These are phyloP conservation scores for Venusia cambrica DNA, from an alignment of 2,888 invertebrate genomes.

Conservation along the genomic window DNA sequence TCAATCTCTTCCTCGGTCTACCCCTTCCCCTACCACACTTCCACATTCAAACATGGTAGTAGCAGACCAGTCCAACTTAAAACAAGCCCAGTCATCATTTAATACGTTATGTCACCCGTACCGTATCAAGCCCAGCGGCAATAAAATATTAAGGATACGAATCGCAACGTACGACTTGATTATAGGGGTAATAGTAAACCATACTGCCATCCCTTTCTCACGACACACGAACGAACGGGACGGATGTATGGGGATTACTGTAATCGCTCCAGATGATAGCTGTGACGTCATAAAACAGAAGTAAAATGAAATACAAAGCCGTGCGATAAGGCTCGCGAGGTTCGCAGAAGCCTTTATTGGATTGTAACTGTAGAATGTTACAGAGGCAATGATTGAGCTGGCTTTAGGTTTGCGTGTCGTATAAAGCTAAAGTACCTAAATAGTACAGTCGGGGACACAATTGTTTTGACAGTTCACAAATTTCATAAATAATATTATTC, in stretches of 20 bases:
- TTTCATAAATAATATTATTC: too few species aligned
- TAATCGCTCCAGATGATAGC: slow-evolving; percentile 20
- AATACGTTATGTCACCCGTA: slow-evolving; percentile 20
- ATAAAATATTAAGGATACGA: slow-evolving; percentile 39
- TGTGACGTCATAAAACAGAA: slow-evolving; percentile 18
- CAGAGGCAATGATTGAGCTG: too few species aligned
- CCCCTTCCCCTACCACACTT: too few species aligned
- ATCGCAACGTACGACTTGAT: slow-evolving; percentile 33
- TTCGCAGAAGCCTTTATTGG: slow-evolving; percentile 11
- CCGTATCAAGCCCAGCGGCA: slow-evolving; percentile 34
- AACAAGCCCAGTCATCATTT: too few species aligned
- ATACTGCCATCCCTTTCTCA: slow-evolving; percentile 21
- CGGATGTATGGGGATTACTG: slow-evolving; percentile 18
- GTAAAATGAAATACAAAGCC: slow-evolving; percentile 20
- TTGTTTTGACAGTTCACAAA: too few species aligned
- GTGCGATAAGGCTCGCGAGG: slow-evolving; percentile 9
- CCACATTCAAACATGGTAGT: too few species aligned
- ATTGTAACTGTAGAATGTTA: too few species aligned
- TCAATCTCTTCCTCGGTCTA: too few species aligned
- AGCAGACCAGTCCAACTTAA: too few species aligned
- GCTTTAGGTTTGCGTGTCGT: too few species aligned
- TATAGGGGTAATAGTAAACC: slow-evolving; percentile 23
- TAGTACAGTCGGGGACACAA: too few species aligned
- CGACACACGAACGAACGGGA: slow-evolving; percentile 13
- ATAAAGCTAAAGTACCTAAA: too few species aligned